These are phyloP conservation scores for Aphrocallistes beatrix DNA, from an alignment of 37 sponge, comb jelly and placozoan species.

Conservation along the genomic window DNA sequence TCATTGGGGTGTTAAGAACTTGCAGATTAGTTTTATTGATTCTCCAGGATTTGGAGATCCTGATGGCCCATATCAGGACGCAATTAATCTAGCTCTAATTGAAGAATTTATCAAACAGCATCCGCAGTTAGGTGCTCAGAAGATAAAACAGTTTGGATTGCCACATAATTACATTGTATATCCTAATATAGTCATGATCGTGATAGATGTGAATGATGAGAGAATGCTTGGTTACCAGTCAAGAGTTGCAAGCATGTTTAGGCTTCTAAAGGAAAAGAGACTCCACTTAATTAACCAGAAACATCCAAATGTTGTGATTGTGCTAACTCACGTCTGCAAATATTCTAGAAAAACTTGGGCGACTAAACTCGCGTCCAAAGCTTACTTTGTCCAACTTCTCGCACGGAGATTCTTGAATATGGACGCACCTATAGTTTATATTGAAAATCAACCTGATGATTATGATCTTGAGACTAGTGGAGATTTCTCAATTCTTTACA, in stretches of 20 bases:
- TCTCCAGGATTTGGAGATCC: neutral
- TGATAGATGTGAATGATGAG: constrained; percentile 9
- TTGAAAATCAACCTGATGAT: neutral
- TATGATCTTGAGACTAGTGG: neutral
- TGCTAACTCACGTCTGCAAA: neutral
- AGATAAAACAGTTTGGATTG: neutral
- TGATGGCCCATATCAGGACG: neutral
- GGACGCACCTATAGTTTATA: neutral
- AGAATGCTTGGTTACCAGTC: neutral
- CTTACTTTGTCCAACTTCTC: neutral
- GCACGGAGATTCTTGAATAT: constrained; percentile 1
- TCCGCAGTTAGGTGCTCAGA: neutral
- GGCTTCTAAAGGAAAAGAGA: neutral
- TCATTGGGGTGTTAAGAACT: neutral
- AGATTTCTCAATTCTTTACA: neutral
- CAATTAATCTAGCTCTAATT: neutral
- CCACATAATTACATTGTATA: neutral
- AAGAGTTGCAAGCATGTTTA: neutral
- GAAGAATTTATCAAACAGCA: neutral
- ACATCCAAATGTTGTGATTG: constrained; percentile 11
- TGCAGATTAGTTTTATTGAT: neutral
- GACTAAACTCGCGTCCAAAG: neutral
- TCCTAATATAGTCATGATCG: neutral
- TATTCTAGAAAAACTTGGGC: neutral
- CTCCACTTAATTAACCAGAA: neutral